Percentiles rank a stretch among this genome's conserved stretches.
Evolutionary conservation across 2,888 invertebrate species (phyloP).

Genomic region (Palloptera scutellata): DNA sequence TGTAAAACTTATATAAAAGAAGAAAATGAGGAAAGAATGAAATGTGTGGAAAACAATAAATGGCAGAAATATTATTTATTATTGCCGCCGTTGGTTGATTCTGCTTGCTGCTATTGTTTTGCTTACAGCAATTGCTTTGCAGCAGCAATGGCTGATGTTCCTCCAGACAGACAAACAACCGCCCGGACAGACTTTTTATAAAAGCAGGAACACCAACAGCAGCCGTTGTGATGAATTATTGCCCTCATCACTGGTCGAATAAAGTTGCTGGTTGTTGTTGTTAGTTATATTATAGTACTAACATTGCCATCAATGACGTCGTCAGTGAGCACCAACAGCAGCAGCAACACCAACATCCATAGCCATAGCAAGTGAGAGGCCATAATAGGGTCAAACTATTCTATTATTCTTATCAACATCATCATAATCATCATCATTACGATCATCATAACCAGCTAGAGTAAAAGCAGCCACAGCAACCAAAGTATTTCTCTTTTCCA

Average conservation of each 20-base stretch:
- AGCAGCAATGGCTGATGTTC: conserved; percentile 12
- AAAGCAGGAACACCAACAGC: conserved; percentile 14
- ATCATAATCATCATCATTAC: conserved; percentile 33
- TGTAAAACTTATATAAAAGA: conserved; percentile 1
- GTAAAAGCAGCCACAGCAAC: too few relatives aligned
- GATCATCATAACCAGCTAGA: not conserved
- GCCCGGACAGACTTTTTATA: not conserved
- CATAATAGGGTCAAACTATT: conserved; percentile 40
- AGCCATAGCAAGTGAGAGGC: conserved; percentile 30
- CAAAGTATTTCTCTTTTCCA: not conserved
- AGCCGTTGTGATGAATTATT: conserved; percentile 42
- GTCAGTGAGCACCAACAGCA: not conserved
- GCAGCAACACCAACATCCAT: not conserved
- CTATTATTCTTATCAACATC: conserved; percentile 36
- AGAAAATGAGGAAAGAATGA: not conserved
- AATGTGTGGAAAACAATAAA: conserved; percentile 35
- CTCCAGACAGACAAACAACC: conserved; percentile 18
- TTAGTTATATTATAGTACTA: not conserved
- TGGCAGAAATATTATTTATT: conserved; percentile 38
- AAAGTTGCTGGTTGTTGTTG: conserved; percentile 19
- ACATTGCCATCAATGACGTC: too few relatives aligned
- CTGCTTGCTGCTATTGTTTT: conserved; percentile 10
- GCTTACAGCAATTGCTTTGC: not conserved
- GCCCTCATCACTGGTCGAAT: conserved; percentile 42
- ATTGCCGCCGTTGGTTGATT: conserved; percentile 25